Base-by-base conservation (phyloP, 2,797 vertebrate genomes). In the Sebastes baramenuke region DNA sequence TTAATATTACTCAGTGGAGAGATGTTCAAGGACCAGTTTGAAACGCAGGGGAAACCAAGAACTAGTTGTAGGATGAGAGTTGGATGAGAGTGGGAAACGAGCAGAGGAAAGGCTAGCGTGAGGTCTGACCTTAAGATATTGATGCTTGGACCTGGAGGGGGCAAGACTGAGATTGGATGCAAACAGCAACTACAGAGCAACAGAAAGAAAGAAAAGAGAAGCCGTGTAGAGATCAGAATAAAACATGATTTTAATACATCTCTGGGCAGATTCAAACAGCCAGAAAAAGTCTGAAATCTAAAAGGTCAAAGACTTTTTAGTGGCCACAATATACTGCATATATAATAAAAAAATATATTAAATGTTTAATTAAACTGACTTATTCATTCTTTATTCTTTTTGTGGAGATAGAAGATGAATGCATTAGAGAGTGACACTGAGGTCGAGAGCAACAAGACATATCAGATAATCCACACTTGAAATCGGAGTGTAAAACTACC, bases 81-180 rank as follows among this genome's bases (percentile, higher is more conserved):
- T 18, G 16, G 29, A 38, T 38, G 30, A 52, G 32, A 60, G n/a
- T 58, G 25, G 16, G 4, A 29, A 56, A 56, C 34, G 2, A 64
- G 2, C 3, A 64, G 58, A 54, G 13, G 36, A 49, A 46, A 56
- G 16, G 75, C 29, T 56, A 42, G 71, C 0, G 2, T 8, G 4
- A 55, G 30, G 42, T 72, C 32, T 82, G 71, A 72, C 55, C 46
- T 54, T 56, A 54, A 61, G 29, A 68, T 76, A 76, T 49, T 69
- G 36, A 69, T 59, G 30, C 29, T 38, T 38, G 42, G 67, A 70
- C 20, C 30, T 54, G 38, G 64, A 60, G 25, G 69, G 29, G 29
- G 14, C 3, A 25, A 25, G 20, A 46, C 9, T 55, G 32, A 38
- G 24, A 80, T 49, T 67, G 34, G 68, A 67, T 72, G 27, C 36